Evolutionary conservation across 2,113 vertebrate species (phyloP), one percentile per base, ranked within the genome.

Genomic region (Cheirogaleus medius): DNA sequence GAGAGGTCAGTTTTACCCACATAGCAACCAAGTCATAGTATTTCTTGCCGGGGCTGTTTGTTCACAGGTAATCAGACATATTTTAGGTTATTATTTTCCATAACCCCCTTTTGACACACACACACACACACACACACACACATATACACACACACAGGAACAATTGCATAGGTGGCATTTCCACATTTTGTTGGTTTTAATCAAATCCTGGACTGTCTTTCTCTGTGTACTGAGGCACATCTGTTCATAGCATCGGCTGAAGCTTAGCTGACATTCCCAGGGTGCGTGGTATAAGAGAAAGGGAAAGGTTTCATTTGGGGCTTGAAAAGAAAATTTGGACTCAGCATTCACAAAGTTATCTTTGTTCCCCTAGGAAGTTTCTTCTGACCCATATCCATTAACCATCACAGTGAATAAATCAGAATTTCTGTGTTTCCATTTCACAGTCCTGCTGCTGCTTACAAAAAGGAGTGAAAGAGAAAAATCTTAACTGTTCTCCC

Each of bases 361-460:
- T 96, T 97, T 92, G 15, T 47, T 97, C 86, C 95, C 94, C 69
- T 82, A 64, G 87, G 32, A 94, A 49, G 27, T 94, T 98, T 97
- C 81, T 96, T 97, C 87, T 96, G 91, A 96, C n/a, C n/a, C 29
- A 20, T 83, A 80, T 14, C 29, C 84, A 97, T 97, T 94, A 95
- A 49, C 93, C 96, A 91, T 97, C 92, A 94, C 32, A 91, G 6
- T 80, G 69, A 63, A 96, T 98, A 98, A 97, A 98, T 97, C 76
- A 98, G 87, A 98, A 94, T 73, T 85, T 39, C 37, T 86, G 80
- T 87, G 69, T 97, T 64, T 97, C 52, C 85, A 39, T 66, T 86
- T 52, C 15, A 25, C 56, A 86, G 80, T 74, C 27, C 58, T 71
- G 9, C 42, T 95, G 69, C 82, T 96, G 7, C 34, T 85, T 82